Percentiles rank a stretch among this genome's conserved stretches.
Evolutionary conservation across 1,140 invertebrate genomes (phyloP).

Genomic region (Aphelenchoides fujianensis): DNA sequence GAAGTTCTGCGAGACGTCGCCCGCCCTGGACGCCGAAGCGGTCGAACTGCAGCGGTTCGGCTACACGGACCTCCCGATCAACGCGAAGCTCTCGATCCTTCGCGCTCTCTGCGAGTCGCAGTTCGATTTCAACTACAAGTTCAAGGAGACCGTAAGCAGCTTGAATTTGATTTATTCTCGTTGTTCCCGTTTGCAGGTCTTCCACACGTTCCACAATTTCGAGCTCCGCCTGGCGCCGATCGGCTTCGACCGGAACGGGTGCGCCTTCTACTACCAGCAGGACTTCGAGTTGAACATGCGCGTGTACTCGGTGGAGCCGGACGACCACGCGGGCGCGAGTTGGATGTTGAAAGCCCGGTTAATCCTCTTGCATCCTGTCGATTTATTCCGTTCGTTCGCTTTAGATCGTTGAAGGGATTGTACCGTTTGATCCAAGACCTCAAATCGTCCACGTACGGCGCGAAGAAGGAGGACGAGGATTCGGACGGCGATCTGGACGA

Average conservation of each 20-base stretch:
- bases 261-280: conserved; percentile 38
- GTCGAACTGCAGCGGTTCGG: conserved; percentile 34
- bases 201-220: conserved; percentile 33
- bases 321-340: conserved; percentile 39
- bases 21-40: conserved; percentile 25
- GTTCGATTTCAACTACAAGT: conserved; percentile 49
- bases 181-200: conserved; percentile 36
- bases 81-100: conserved; percentile 38
- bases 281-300: conserved; percentile 43
- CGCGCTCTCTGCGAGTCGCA: conserved; percentile 44
- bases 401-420: conserved; percentile 30
- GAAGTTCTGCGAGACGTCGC: conserved; percentile 41
- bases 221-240: conserved; percentile 46
- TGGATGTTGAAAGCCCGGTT: conserved; percentile 36
- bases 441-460: conserved; percentile 37
- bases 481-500: conserved; percentile 32
- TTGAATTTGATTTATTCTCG: conserved; percentile 23
- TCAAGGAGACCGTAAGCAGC: conserved; percentile 47
- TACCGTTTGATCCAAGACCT: conserved; percentile 23
- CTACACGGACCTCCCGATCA: conserved; percentile 36
- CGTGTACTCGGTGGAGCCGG: conserved; percentile 44
- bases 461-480: conserved; percentile 19
- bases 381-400: neutral
- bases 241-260: conserved; percentile 35
- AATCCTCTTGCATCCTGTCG: neutral